Conservation (phyloP, 92 coral and sea anemone species). For the Actinostola sp. region DNA sequence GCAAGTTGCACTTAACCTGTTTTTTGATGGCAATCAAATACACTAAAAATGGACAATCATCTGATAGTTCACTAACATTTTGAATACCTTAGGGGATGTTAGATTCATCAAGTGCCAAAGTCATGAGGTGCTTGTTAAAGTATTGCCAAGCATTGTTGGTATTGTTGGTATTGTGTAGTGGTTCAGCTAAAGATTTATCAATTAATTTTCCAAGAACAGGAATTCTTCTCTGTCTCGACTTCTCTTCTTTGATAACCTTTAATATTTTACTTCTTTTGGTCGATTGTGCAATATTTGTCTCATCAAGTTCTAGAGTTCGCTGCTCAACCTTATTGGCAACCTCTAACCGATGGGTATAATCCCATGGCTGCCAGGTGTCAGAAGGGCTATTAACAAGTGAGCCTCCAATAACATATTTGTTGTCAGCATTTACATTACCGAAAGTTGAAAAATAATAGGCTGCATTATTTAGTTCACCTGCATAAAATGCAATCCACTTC, state of each 20-base stretch:
- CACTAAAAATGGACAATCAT: conserved; percentile 16
- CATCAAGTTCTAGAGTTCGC: not conserved
- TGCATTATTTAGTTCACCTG: conserved; percentile 61
- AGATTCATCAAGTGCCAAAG: conserved; percentile 31
- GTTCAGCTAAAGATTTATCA: conserved; percentile 42
- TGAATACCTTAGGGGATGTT: conserved; percentile 26
- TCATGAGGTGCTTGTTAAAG: conserved; percentile 35
- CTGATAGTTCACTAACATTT: conserved; percentile 7
- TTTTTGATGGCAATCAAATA: conserved; percentile 21
- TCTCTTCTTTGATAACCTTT: conserved; percentile 27
- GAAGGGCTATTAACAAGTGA: conserved; percentile 42
- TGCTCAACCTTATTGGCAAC: conserved; percentile 40
- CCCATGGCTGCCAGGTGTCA: conserved; percentile 73
- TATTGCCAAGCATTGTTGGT: conserved; percentile 71
- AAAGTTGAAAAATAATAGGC: conserved; percentile 48
- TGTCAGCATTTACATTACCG: conserved; percentile 52
- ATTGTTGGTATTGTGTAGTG: conserved; percentile 61
- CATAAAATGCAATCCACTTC: conserved; percentile 54
- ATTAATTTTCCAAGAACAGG: conserved; percentile 43
- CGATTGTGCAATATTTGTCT: conserved; percentile 17
- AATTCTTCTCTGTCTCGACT: conserved; percentile 41
- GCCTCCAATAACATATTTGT: conserved; percentile 53
- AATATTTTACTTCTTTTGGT: conserved; percentile 58
- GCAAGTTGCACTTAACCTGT: conserved; percentile 15
- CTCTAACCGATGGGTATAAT: conserved; percentile 34